phyloP scores from a whole-genome alignment of 2,888 invertebrate genomes.

The Cephus nigrinus region DNA sequence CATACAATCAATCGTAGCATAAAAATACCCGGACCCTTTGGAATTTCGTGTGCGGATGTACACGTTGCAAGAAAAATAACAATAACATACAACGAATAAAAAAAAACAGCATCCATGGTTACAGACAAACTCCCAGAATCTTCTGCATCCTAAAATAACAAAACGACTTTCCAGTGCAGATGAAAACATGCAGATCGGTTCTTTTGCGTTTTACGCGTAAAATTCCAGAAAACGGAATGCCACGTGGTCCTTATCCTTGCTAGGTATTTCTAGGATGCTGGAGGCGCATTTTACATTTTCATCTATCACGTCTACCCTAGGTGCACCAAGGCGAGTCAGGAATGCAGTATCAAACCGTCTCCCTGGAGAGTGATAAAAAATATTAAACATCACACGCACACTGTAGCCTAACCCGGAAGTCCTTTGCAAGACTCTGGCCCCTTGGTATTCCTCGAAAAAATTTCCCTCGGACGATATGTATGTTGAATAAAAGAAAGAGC shows the following conservation, averaged over 20 bases:
- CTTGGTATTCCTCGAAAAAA: neutral
- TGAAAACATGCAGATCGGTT: neutral
- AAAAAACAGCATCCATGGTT: neutral
- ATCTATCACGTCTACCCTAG: slow-evolving; percentile 13
- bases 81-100: neutral
- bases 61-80: neutral
- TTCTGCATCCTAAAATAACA: neutral
- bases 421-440: neutral
- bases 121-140: neutral
- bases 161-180: neutral
- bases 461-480: neutral
- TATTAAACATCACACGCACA: slow-evolving; percentile 6
- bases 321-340: neutral
- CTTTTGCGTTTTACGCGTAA: neutral
- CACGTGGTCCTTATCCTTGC: neutral
- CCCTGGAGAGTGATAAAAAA: slow-evolving; percentile 11
- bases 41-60: neutral
- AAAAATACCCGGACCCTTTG: neutral
- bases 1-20: neutral
- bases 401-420: neutral
- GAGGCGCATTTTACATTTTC: slow-evolving; percentile 10
- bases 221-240: too few relatives aligned
- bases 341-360: neutral
- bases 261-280: neutral
- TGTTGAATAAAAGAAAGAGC: too few relatives aligned